Evolutionary conservation across 2,113 vertebrate species (phyloP), one percentile per base, ranked within the genome.

Genomic region (Rissa tridactyla): DNA sequence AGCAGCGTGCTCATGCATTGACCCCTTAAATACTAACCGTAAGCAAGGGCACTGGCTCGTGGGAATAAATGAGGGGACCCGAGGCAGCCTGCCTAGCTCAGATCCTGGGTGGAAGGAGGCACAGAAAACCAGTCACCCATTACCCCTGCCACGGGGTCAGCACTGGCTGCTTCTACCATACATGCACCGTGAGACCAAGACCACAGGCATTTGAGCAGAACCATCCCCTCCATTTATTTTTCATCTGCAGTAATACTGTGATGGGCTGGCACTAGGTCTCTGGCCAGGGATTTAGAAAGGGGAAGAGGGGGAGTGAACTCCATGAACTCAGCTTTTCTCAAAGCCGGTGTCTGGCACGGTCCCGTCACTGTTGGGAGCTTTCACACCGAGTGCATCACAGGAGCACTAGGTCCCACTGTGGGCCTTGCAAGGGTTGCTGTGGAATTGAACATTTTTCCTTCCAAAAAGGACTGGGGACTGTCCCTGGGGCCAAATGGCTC

Each of bases 11-110:
- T 78, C 23, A 1, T 16, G 52, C 30, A 5, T 0, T 13, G 22
- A 40, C 23, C 36, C 18, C 54, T n/a, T 71, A 38, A 25, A 38
- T 14, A 8, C 18, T 2, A 9, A 2, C 21, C 32, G 12, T 20
- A 8, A 36, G 54, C 36, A 20, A 57, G 47, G 38, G 18, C 29
- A 9, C 2, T 1, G 4, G 13, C 34, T 58, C 0, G 0, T 5
- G 60, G 62, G 3, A 47, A 15, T 46, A 9, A 46, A 5, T 1
- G 21, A 8, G 34, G 27, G 44, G 6, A 18, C 52, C 12, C 57
- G 5, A 14, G 14, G 51, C 61, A 66, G 58, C 42, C 85, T 21
- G 64, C 9, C 29, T 34, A 34, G 60, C 36, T 75, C 52, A 23
- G 40, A 16, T 17, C 26, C 54, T 9, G 47, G 7, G 13, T 38